These are phyloP conservation scores for Menidia beryllina DNA, from an alignment of 2,113 vertebrate species.

Conservation along the genomic window DNA sequence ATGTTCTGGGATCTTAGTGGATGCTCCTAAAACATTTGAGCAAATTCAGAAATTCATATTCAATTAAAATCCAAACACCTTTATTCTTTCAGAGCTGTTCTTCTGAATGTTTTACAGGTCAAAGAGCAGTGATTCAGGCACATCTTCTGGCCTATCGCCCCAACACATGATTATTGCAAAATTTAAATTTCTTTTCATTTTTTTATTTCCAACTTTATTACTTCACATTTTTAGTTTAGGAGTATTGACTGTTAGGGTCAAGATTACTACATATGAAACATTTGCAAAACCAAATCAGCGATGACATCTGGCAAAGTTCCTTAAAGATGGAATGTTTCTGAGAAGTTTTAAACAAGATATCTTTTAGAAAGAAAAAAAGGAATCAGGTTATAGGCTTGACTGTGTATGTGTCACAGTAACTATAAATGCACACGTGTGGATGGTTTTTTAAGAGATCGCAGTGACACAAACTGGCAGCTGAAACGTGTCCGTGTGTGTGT, in stretches of 20 bases:
- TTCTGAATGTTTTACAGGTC: constrained; percentile 3
- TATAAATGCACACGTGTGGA: constrained; percentile 47
- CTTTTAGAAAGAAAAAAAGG: background rate
- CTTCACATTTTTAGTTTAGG: background rate
- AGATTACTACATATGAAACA: constrained; percentile 1
- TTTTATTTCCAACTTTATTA: constrained; percentile 4
- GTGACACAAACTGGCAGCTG: constrained; percentile 61
- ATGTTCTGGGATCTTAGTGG: background rate
- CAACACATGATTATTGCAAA: background rate
- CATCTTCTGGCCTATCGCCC: background rate
- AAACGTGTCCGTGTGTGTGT: constrained; percentile 42
- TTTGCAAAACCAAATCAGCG: background rate
- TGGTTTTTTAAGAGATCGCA: constrained; percentile 42
- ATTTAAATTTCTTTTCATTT: too few relatives aligned
- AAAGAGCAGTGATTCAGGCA: constrained; percentile 20
- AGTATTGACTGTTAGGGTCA: background rate
- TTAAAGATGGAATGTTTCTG: background rate
- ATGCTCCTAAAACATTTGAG: background rate
- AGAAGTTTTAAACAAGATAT: background rate
- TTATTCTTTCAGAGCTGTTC: background rate
- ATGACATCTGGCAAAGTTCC: background rate
- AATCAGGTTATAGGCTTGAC: background rate
- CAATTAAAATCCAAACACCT: background rate
- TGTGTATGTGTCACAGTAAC: constrained; percentile 7
- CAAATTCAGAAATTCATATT: background rate